Evolutionary conservation across 2,113 vertebrate genomes (phyloP).

Genomic region (Boulengeromyrus knoepffleri): DNA sequence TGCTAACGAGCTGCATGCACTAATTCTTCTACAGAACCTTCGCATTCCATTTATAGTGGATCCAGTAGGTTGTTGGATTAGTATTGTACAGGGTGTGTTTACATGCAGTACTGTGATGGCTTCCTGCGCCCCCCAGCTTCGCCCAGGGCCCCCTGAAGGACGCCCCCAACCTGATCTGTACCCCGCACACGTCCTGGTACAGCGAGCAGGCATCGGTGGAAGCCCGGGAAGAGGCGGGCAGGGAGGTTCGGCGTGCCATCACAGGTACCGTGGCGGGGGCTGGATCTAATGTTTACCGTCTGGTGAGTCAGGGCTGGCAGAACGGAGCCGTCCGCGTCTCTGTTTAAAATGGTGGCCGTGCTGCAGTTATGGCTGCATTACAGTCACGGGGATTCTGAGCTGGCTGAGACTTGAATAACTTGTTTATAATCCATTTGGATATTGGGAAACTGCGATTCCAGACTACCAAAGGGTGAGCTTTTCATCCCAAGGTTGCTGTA

Average conservation of each 20-base stretch:
- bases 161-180: conserved; percentile 72
- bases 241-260: conserved; percentile 72
- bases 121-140: conserved; percentile 46
- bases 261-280: conserved; percentile 51
- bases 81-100: background rate
- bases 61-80: background rate
- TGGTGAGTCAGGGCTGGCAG: background rate
- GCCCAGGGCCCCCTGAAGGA: conserved; percentile 70
- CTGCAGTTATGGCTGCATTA: background rate
- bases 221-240: conserved; percentile 69
- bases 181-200: conserved; percentile 73
- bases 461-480: background rate
- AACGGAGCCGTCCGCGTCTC: background rate
- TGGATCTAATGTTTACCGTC: background rate
- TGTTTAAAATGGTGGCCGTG: background rate
- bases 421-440: background rate
- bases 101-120: background rate
- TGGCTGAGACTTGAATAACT: background rate
- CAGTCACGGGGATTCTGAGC: background rate
- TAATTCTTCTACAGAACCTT: background rate
- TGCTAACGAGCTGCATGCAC: background rate
- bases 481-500: background rate
- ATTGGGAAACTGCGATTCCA: background rate
- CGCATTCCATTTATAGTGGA: background rate
- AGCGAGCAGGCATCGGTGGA: conserved; percentile 74